Conservation (phyloP, 1,140 invertebrate species). For the Mylabris phalerata region DNA sequence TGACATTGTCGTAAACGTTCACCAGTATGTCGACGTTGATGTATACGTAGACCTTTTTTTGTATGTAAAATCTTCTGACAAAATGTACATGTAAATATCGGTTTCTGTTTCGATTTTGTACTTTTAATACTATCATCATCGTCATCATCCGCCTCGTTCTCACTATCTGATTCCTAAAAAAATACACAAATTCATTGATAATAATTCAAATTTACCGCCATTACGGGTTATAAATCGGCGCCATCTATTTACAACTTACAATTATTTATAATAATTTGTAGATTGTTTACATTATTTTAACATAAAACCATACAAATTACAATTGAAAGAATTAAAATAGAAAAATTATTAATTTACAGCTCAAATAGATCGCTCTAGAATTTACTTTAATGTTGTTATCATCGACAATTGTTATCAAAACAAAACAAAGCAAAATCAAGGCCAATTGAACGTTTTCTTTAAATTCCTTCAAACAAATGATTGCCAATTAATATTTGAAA, state of each 20-base stretch:
- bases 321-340: too few relatives aligned
- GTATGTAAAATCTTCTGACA: slow-evolving; percentile 33
- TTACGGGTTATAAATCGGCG: too few relatives aligned
- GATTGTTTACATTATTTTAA: too few relatives aligned
- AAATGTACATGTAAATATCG: slow-evolving; percentile 27
- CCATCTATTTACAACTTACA: too few relatives aligned
- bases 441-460: not conserved
- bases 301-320: too few relatives aligned
- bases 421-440: not conserved
- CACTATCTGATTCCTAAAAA: not conserved
- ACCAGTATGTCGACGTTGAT: slow-evolving; percentile 38
- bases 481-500: not conserved
- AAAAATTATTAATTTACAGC: too few relatives aligned
- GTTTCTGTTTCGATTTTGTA: slow-evolving; percentile 23
- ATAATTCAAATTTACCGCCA: too few relatives aligned
- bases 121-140: slow-evolving; percentile 23
- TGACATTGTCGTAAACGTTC: slow-evolving; percentile 32
- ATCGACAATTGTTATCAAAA: too few relatives aligned
- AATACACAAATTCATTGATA: too few relatives aligned
- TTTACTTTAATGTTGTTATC: too few relatives aligned
- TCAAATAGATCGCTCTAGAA: too few relatives aligned
- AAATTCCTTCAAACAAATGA: not conserved
- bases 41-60: slow-evolving; percentile 31
- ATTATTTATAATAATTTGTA: too few relatives aligned
- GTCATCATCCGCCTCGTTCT: slow-evolving; percentile 22